phyloP scores from a whole-genome alignment of 1,140 invertebrate species.

The Drosophila sp. region DNA sequence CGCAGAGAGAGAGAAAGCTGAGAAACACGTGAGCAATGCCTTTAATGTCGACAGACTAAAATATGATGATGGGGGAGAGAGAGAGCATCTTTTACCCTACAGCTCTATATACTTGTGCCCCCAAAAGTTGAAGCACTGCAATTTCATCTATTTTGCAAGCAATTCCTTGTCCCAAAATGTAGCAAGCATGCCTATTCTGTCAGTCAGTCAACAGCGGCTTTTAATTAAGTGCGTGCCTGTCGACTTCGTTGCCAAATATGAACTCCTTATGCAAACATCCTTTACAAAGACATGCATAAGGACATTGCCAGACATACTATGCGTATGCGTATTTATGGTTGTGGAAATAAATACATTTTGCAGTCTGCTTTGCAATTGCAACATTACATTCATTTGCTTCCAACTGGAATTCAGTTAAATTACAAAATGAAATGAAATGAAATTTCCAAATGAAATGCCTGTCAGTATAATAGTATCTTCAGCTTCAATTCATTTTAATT shows the following conservation, averaged over 20 bases:
- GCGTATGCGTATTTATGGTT: slow-evolving; percentile 26
- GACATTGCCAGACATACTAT: too few species aligned
- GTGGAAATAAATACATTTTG: slow-evolving; percentile 25
- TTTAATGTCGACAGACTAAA: slow-evolving; percentile 42
- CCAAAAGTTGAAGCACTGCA: slow-evolving; percentile 38
- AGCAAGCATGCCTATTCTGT: slow-evolving; percentile 26
- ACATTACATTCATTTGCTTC: slow-evolving; percentile 22
- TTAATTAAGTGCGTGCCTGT: slow-evolving; percentile 75
- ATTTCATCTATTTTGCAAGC: slow-evolving; percentile 67
- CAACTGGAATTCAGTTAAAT: slow-evolving; percentile 31
- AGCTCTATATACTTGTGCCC: slow-evolving; percentile 5
- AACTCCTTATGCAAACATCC: slow-evolving; percentile 48
- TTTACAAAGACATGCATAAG: background rate
- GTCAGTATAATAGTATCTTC: slow-evolving; percentile 14
- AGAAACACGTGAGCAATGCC: slow-evolving; percentile 65
- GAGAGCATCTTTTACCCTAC: slow-evolving; percentile 13
- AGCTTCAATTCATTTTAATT: slow-evolving; percentile 18
- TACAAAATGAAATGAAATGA: slow-evolving; percentile 27
- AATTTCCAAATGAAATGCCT: slow-evolving; percentile 31
- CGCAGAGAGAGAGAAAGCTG: slow-evolving; percentile 7
- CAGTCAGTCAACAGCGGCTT: slow-evolving; percentile 34
- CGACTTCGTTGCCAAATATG: slow-evolving; percentile 44
- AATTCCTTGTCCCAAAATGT: slow-evolving; percentile 47
- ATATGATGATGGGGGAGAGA: background rate
- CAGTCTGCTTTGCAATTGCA: slow-evolving; percentile 27